Evolutionary conservation across 2,888 invertebrate genomes (phyloP).

Genomic region (Tribolium freemani): DNA sequence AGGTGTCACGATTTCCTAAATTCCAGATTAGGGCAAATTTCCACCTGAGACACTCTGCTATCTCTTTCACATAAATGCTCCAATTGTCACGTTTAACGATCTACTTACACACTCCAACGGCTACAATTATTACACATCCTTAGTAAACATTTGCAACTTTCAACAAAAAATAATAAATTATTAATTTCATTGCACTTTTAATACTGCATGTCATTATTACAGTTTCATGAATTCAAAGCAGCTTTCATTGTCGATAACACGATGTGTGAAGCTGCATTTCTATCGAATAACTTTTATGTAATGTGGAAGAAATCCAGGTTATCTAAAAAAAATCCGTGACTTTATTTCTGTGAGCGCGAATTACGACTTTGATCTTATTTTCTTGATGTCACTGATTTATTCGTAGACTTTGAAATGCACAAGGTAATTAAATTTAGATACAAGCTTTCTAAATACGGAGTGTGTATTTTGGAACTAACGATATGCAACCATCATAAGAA

Average conservation of each 20-base stretch:
- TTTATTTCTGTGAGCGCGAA: not conserved
- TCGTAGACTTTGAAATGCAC: not conserved
- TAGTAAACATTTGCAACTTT: constrained; percentile 6
- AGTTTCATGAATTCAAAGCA: not conserved
- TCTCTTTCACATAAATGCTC: constrained; percentile 24
- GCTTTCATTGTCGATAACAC: not conserved
- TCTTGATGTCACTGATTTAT: constrained; percentile 7
- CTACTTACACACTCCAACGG: constrained; percentile 17
- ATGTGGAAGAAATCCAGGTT: not conserved
- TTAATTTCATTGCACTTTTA: constrained; percentile 2
- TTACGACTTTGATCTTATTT: not conserved
- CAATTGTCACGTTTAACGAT: constrained; percentile 16
- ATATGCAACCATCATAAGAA: not conserved
- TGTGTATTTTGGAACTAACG: not conserved
- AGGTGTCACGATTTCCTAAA: no score
- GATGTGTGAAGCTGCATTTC: not conserved
- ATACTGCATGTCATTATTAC: not conserved
- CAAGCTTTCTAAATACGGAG: constrained; percentile 8
- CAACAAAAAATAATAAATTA: constrained; percentile 2
- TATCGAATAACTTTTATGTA: not conserved
- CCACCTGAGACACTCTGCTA: not conserved
- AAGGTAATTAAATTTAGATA: constrained; percentile 12
- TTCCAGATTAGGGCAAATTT: not conserved
- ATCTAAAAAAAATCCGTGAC: not conserved
- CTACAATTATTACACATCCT: constrained; percentile 15